phyloP scores from a whole-genome alignment of 2,113 vertebrate genomes.

The Astur gentilis region DNA sequence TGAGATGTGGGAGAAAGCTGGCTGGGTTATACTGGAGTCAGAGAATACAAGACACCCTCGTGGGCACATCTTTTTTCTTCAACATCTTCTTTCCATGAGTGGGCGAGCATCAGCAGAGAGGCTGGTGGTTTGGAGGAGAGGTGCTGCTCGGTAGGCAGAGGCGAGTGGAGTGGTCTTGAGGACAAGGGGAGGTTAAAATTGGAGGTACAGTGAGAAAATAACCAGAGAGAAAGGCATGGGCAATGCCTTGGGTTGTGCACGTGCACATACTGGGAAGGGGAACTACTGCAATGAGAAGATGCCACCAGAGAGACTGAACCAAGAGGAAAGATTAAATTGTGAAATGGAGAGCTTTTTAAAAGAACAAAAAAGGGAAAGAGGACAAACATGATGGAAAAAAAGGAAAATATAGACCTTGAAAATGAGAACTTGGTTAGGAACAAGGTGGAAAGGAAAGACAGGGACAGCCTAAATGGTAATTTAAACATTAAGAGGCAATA shows the following conservation, averaged over 20 bases:
- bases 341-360: not conserved
- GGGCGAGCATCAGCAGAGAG: not conserved
- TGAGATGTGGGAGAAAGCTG: not conserved
- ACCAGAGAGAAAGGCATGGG: accelerated
- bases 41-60: not conserved
- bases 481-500: not conserved
- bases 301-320: not conserved
- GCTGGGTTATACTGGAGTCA: not conserved
- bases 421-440: not conserved
- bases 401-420: not conserved
- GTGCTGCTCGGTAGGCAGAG: not conserved
- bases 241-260: not conserved
- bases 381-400: not conserved
- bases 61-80: not conserved
- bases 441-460: not conserved
- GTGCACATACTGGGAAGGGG: not conserved
- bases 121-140: not conserved
- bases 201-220: not conserved
- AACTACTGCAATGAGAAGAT: not conserved
- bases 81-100: accelerated
- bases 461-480: not conserved
- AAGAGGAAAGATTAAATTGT: not conserved
- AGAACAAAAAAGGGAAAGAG: not conserved
- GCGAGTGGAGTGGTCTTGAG: accelerated
- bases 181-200: not conserved